Percentiles rank a stretch among this genome's conserved stretches.
Conservation (phyloP, 2,888 invertebrate species). For the Caenorhabditis uteleia region DNA sequence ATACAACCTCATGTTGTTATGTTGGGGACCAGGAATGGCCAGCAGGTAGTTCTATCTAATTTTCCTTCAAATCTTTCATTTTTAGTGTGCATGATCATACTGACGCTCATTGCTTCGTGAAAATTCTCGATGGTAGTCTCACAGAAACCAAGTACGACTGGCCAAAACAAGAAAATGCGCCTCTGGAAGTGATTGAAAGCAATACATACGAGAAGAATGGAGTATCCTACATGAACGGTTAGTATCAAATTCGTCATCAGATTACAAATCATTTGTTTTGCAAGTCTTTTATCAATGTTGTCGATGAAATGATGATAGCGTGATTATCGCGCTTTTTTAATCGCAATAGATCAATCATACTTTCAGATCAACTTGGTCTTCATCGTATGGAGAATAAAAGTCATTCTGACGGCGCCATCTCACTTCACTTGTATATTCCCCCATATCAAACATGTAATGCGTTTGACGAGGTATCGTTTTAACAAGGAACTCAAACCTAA, state of each 20-base stretch:
- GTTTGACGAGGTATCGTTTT: slow-evolving; percentile 80
- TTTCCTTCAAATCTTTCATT: slow-evolving; percentile 5
- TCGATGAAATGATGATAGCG: neutral
- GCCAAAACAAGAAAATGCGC: slow-evolving; percentile 75
- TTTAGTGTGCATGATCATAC: slow-evolving; percentile 93
- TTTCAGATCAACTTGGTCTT: slow-evolving; percentile 86
- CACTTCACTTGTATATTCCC: slow-evolving; percentile 92
- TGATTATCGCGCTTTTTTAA: no score
- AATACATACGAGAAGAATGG: slow-evolving; percentile 79
- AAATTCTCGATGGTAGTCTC: slow-evolving; percentile 81
- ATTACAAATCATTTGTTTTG: neutral
- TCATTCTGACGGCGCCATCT: slow-evolving; percentile 85
- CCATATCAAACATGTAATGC: slow-evolving; percentile 86
- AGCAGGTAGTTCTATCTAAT: slow-evolving; percentile 75
- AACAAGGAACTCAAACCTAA: neutral
- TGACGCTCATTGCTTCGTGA: slow-evolving; percentile 96
- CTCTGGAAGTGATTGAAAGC: slow-evolving; percentile 77
- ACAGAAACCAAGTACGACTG: slow-evolving; percentile 85
- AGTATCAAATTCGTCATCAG: slow-evolving; percentile 3
- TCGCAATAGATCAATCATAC: neutral
- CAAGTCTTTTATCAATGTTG: neutral
- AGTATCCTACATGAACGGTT: slow-evolving; percentile 94
- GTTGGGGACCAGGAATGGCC: slow-evolving; percentile 87
- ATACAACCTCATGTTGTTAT: slow-evolving; percentile 95
- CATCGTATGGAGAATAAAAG: slow-evolving; percentile 94